Evolutionary conservation across 2,797 vertebrate species (phyloP), one percentile per base, ranked within the genome.

Genomic region (Tiaroga cobitis): DNA sequence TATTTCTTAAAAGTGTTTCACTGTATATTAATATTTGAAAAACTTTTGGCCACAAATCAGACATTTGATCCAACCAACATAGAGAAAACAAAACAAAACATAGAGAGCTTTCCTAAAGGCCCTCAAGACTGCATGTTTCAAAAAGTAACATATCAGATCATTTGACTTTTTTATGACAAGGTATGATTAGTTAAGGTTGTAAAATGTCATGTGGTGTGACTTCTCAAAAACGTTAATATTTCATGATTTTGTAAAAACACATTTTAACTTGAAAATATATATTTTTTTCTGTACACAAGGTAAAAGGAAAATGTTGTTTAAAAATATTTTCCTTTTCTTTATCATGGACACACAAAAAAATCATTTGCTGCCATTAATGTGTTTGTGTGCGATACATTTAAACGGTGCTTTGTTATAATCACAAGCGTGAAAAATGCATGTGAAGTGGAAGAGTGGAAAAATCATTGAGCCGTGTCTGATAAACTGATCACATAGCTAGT

Each of bases 401-500:
- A 83, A 39, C 24, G 1, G n/a, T 51, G 81, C 81, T 83, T 70
- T 69, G 74, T 72, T 49, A 67, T 21, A 37, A 84, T 86, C 67
- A 67, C 54, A 34, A 49, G n/a, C 8, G 13, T 84, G 49, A 84
- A 88, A 70, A 76, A 75, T 76, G 49, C 39, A 76, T 21, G 77
- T 39, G 51, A 70, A 84, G 80, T 19, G 41, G 54, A 78, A 75
- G 41, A 13, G 51, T 79, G 80, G 85, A 83, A 82, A 87, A 54
- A 67, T 46, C 85, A 83, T 24, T 7, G 68, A 85, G 63, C 67
- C 18, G 16, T 79, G 61, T 86, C 56, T 86, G 79, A 80, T 89
- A 39, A 86, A 80, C 87, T 87, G 83, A 87, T 67, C 54, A 68
- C n/a, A 37, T 51, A 77, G 19, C 37, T 68, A 80, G 74, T 82